phyloP scores from a whole-genome alignment of 92 coral and sea anemone species.

The Zoanthus solanderi region DNA sequence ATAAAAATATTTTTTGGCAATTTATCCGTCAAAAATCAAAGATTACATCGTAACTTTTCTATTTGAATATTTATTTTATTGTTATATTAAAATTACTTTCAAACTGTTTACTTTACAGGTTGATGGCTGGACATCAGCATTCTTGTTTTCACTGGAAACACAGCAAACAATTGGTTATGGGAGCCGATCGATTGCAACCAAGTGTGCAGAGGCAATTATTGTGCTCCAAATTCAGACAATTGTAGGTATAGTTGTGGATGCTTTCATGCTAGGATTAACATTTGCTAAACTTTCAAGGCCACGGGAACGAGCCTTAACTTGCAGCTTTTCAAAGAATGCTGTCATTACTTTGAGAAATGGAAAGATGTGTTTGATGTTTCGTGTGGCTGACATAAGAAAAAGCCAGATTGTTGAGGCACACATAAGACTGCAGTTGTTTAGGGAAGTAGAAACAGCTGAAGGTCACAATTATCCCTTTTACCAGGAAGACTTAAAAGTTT shows the following conservation, averaged over 20 bases:
- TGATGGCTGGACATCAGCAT: slow-evolving; percentile 88
- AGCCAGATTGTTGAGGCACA: slow-evolving; percentile 89
- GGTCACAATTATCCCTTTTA: slow-evolving; percentile 76
- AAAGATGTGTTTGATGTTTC: slow-evolving; percentile 89
- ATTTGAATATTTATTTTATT: neutral
- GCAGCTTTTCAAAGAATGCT: slow-evolving; percentile 86
- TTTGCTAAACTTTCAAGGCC: slow-evolving; percentile 98
- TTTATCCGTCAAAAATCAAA: neutral
- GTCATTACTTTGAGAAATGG: slow-evolving; percentile 84
- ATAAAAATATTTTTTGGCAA: neutral
- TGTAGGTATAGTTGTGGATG: slow-evolving; percentile 85
- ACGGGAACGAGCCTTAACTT: slow-evolving; percentile 88
- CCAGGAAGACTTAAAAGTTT: slow-evolving; percentile 83
- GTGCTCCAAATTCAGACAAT: slow-evolving; percentile 79
- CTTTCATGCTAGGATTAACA: slow-evolving; percentile 88
- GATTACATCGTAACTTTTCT: no score
- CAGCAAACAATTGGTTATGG: slow-evolving; percentile 99
- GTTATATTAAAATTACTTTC: neutral
- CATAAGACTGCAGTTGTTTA: slow-evolving; percentile 78
- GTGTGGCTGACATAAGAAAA: slow-evolving; percentile 90
- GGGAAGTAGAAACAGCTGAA: slow-evolving; percentile 68
- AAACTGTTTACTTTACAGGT: slow-evolving; percentile 63
- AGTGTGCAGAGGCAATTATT: slow-evolving; percentile 87
- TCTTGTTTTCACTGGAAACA: slow-evolving; percentile 94
- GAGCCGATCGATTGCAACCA: slow-evolving; percentile 74